Evolutionary conservation across 2,888 invertebrate species (phyloP), one percentile per base, ranked within the genome.

Genomic region (Prosopocoilus inquinatus): DNA sequence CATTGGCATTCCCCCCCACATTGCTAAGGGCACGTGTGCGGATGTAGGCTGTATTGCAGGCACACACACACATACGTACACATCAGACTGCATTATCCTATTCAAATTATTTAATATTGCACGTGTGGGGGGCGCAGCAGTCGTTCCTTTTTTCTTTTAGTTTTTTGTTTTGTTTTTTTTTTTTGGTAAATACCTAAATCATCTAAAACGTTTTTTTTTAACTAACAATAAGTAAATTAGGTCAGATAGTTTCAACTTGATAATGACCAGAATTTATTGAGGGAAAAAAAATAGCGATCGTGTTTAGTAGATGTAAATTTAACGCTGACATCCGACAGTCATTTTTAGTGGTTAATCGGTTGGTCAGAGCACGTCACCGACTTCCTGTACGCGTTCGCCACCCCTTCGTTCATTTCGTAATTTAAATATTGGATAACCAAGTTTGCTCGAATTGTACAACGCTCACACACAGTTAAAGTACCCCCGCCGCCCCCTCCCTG

Each of bases 341-440:
- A 57, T 60, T 62, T 64, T 60, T 60, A 61, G 61, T 58, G 60
- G 60, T 61, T 59, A 61, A 63, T 62, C 63, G 60, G 59, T 63
- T 63, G 60, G 60, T 55, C 64, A 54, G 53, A 57, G 61, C 59
- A 50, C 57, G 57, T 57, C 50, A 62, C 58, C 60, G 61, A 63
- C 63, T 59, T 63, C 64, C 62, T 61, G 57, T 60, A 55, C 56
- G 51, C 62, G 50, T 57, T 49, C 53, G 41, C 55, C 57, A 56
- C 60, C 65, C 60, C 61, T 52, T 56, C 60, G 53, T 58, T 60
- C 65, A 62, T 62, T 64, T 59, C 58, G 61, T 64, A 65, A 65
- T 64, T 65, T 65, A 65, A 65, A 65, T 65, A 65, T 65, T 65
- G 61, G 61, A 61, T 62, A 64, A 65, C 63, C 54, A 58, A 61